Evolutionary conservation across 2,888 invertebrate genomes (phyloP).

Genomic region (Embidobia sp.): DNA sequence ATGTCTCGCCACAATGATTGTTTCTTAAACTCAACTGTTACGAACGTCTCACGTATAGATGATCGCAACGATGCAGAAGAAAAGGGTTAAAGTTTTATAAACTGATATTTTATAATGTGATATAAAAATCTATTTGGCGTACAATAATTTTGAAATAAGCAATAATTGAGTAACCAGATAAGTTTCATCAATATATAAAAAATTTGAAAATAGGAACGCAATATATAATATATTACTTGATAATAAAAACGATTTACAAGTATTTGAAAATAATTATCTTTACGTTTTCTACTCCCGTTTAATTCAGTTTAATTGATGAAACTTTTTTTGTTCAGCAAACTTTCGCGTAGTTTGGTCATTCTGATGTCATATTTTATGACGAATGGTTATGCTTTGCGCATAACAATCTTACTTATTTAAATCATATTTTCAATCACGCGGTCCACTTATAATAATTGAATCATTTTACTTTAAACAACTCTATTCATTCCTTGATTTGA

Average conservation of each 20-base stretch:
- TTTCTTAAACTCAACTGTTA: too few species aligned
- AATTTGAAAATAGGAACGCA: slow-evolving; percentile 6
- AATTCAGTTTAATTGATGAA: slow-evolving; percentile 20
- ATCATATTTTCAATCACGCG: too few species aligned
- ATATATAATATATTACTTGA: slow-evolving; percentile 19
- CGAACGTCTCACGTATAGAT: too few species aligned
- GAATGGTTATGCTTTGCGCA: slow-evolving; percentile 23
- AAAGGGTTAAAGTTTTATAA: too few species aligned
- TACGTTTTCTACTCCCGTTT: slow-evolving; percentile 22
- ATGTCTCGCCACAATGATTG: too few species aligned
- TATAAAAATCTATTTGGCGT: too few species aligned
- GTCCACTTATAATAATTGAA: slow-evolving; percentile 13
- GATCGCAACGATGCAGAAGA: too few species aligned
- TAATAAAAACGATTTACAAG: slow-evolving; percentile 19
- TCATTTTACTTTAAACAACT: background rate
- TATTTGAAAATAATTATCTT: slow-evolving; percentile 26
- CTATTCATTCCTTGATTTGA: background rate
- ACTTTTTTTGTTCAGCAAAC: slow-evolving; percentile 41
- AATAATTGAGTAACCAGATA: too few species aligned
- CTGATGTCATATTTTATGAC: slow-evolving; percentile 18
- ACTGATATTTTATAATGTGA: too few species aligned
- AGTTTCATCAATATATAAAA: too few species aligned
- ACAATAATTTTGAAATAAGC: too few species aligned
- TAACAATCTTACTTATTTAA: slow-evolving; percentile 22
- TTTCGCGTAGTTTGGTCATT: slow-evolving; percentile 37